phyloP scores from a whole-genome alignment of 2,888 invertebrate species.

The Aphidius colemani region DNA sequence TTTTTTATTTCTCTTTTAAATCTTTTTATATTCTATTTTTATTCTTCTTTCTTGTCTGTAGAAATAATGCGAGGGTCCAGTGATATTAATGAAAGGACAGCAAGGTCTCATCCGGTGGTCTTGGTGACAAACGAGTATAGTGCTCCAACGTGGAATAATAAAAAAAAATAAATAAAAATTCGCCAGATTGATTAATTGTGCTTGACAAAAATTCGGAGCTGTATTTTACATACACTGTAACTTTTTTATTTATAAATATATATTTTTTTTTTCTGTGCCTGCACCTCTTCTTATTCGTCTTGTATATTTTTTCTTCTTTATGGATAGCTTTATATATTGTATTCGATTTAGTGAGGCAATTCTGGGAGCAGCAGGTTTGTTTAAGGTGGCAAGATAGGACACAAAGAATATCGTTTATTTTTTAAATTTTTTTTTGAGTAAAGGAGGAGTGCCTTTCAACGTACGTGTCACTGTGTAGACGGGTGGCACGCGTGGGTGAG shows the following conservation, averaged over 20 bases:
- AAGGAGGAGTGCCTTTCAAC: constrained; percentile 33
- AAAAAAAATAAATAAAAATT: constrained; percentile 9
- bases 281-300: neutral
- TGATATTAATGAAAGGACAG: constrained; percentile 20
- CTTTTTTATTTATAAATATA: neutral
- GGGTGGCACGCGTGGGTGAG: constrained; percentile 29
- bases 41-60: neutral
- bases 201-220: constrained; percentile 7
- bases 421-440: neutral
- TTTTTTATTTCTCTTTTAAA: neutral
- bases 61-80: constrained; percentile 15
- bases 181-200: constrained; percentile 16
- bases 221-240: neutral
- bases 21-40: constrained; percentile 9
- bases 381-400: neutral
- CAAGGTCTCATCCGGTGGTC: constrained; percentile 19
- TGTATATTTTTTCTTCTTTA: constrained; percentile 1
- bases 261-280: neutral
- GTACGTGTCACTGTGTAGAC: constrained; percentile 28
- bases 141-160: neutral
- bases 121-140: constrained; percentile 17
- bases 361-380: constrained; percentile 4
- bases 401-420: neutral
- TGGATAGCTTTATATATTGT: neutral
- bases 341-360: neutral